Evolutionary conservation across 1,140 invertebrate genomes (phyloP), one percentile per base, ranked within the genome.

Genomic region (Zaprionus camerounensis): DNA sequence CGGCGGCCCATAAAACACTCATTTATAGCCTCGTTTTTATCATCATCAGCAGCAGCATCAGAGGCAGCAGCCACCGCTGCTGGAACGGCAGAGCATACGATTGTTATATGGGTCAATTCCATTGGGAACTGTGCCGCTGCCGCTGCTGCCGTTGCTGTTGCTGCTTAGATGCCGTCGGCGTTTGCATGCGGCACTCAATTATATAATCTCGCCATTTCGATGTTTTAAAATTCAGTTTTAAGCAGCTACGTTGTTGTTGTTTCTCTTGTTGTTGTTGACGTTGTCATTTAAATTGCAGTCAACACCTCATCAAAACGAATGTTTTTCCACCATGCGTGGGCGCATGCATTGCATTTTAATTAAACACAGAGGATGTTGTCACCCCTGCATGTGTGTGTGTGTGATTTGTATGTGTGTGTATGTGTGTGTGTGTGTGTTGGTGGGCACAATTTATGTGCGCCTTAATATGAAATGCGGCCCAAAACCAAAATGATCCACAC

Each of bases 71-170:
- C 53, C n/a, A 26, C 20, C 55, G 57, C 46, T 28, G 77, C 74
- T 70, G 76, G 72, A 65, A 78, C 13, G 20, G 67, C 76, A 77
- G 55, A 61, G 64, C 5, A 61, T 64, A 41, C 63, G 69, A 82
- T 71, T 81, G 66, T 88, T 82, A 92, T 91, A 82, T 92, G 86
- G 91, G 91, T 92, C 91, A 76, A 91, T 91, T 92, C 91, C 91
- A 92, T 59, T 91, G 91, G 88, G 91, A 92, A 80, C 66, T 81
- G 61, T 55, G 13, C 36, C 36, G 57, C 36, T 57, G 62, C 46
- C 26, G 11, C 20, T 24, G 46, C 46, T 24, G 17, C 20, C 3
- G 46, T 9, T 22, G n/a, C 20, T 12, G 38, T n/a, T 4, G 46
- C 46, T 73, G 76, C 55, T 81, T 72, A 72, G 72, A 55, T 56